A percentile compares a stretch with the other conserved stretches of the same genome.
Evolutionary conservation across 2,888 invertebrate genomes (phyloP).

Genomic region (Proisotoma minuta): DNA sequence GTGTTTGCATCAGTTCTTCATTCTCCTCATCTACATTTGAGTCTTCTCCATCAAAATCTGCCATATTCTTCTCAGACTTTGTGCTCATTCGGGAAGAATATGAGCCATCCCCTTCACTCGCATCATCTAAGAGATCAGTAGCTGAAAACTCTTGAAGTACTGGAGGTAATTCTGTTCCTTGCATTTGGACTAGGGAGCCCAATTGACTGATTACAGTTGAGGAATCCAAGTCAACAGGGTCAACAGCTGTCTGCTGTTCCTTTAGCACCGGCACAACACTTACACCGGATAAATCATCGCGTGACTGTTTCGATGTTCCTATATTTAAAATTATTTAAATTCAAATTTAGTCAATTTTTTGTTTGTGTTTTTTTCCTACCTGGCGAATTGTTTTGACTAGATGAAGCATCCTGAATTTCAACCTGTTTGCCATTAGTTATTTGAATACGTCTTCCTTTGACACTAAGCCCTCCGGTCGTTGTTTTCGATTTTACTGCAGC

Average conservation of each 20-base stretch:
- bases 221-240: constrained; percentile 38
- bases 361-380: too few species aligned
- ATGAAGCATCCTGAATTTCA: neutral
- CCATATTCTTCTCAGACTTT: constrained; percentile 90
- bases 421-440: too few species aligned
- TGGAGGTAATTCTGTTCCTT: constrained; percentile 41
- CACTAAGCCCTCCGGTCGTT: too few species aligned
- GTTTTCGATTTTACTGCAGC: too few species aligned
- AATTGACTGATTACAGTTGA: constrained; percentile 54
- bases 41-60: constrained; percentile 87
- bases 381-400: constrained; percentile 5
- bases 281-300: too few species aligned
- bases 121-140: too few species aligned
- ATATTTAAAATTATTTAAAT: too few species aligned
- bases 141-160: too few species aligned
- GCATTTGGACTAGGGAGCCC: constrained; percentile 52
- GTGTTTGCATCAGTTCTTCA: constrained; percentile 38
- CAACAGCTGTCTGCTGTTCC: constrained; percentile 8
- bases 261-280: too few species aligned
- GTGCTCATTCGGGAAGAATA: constrained; percentile 89
- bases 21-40: constrained; percentile 78
- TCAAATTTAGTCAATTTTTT: too few species aligned
- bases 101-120: constrained; percentile 69
- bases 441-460: too few species aligned
- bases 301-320: too few species aligned